Evolutionary conservation across 1,140 invertebrate genomes (phyloP), one percentile per base, ranked within the genome.

Genomic region (Achroia grisella): DNA sequence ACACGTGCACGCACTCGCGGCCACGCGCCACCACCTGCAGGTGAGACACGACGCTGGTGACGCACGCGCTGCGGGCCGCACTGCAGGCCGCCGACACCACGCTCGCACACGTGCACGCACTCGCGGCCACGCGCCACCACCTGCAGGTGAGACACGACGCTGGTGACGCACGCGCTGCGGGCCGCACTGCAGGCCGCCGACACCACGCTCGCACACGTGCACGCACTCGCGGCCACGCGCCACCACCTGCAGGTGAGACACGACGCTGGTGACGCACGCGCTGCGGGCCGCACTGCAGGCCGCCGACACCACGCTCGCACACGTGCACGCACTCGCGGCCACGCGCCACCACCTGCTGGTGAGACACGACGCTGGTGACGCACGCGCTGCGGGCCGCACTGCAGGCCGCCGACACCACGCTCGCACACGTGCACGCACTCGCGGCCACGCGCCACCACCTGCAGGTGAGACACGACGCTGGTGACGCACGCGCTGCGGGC

Each of bases 301-400:
- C 23, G 89, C 94, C 10, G 90, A 92, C 63, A 92, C 90, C 12
- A 90, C 88, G 37, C 80, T 97, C 32, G 89, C 92, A 40, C 91
- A 90, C 35, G 93, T 97, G 0, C 93, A 95, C 60, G 96, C 93
- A 12, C 82, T 98, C 23, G 88, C 91, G 59, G 93, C 97, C 72
- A 88, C 73, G n/a, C 61, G 67, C 2, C 56, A 66, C 10, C 64
- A 76, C 32, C 44, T 73, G 10, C 50, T 73, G 66, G 69, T 76
- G n/a, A n/a, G n/a, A n/a, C n/a, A n/a, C n/a, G n/a, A n/a, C n/a
- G n/a, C n/a, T n/a, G n/a, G 95, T 94, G 10, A 95, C 95, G 35
- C 89, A 94, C 63, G 87, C 94, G 6, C 81, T 97, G 36, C 92
- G 94, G 4, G 89, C 89, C 36, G 91, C 92, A 1, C 72, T 92